Conservation (phyloP, 2,888 invertebrate genomes). For the Cataglyphis livida region DNA sequence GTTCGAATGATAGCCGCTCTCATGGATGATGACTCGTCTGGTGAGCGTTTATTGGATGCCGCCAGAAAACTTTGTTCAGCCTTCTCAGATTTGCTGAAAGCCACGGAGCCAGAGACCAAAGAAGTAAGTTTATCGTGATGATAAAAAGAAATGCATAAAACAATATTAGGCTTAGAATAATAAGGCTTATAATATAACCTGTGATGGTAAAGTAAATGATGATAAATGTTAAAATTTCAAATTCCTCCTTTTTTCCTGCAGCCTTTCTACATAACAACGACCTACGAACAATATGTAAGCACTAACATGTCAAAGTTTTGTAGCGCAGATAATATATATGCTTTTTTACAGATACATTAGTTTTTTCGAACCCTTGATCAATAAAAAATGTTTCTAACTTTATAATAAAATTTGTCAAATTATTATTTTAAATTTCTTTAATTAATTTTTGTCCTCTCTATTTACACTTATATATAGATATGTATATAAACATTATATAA, state of each 20-base stretch:
- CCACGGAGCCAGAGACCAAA: slow-evolving; percentile 97
- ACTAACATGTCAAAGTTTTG: slow-evolving; percentile 46
- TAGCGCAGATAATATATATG: slow-evolving; percentile 35
- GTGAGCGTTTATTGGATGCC: slow-evolving; percentile 95
- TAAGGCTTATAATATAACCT: neutral
- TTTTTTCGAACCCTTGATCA: neutral
- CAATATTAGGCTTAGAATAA: neutral
- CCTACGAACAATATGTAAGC: slow-evolving; percentile 83
- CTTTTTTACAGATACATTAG: neutral
- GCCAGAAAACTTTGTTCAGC: slow-evolving; percentile 96
- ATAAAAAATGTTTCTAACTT: neutral
- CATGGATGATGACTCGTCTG: slow-evolving; percentile 94
- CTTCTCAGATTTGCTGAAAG: slow-evolving; percentile 97
- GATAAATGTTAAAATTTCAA: slow-evolving; percentile 3
- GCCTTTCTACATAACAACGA: slow-evolving; percentile 81
- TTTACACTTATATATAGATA: neutral
- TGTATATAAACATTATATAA: neutral
- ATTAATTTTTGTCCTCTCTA: neutral
- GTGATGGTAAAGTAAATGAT: neutral
- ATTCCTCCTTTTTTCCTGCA: slow-evolving; percentile 72
- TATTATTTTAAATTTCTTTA: neutral
- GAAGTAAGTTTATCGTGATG: slow-evolving; percentile 87
- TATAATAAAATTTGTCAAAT: neutral
- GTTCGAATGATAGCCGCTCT: slow-evolving; percentile 98
- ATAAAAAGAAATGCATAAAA: neutral